phyloP scores from a whole-genome alignment of 1,140 invertebrate species.

The Sycobia sp. region DNA sequence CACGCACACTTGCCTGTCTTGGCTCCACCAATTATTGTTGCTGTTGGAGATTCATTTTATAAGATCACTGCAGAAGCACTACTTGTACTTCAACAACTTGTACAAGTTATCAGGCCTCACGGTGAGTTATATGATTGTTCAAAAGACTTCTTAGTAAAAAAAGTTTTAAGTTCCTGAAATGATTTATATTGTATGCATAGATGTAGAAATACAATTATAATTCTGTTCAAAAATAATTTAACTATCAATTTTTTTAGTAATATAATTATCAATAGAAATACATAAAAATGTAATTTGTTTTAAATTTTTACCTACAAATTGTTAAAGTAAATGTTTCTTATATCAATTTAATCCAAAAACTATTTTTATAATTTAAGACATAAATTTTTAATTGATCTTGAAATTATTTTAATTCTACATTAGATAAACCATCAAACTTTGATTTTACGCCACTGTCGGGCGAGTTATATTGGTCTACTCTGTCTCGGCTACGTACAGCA shows the following conservation, averaged over 20 bases:
- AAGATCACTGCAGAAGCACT: slow-evolving; percentile 97
- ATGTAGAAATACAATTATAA: too few species aligned
- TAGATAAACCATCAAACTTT: slow-evolving; percentile 67
- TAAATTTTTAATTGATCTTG: too few species aligned
- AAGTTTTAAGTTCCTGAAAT: too few species aligned
- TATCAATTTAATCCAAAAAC: too few species aligned
- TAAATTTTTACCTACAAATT: background rate
- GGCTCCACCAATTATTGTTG: slow-evolving; percentile 85
- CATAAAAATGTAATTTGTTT: too few species aligned
- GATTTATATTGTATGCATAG: too few species aligned
- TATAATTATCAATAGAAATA: background rate
- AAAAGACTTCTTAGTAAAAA: background rate
- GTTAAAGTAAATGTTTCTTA: too few species aligned
- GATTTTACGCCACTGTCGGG: slow-evolving; percentile 80
- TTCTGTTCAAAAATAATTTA: background rate
- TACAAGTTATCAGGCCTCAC: slow-evolving; percentile 91
- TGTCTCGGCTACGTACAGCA: slow-evolving; percentile 86
- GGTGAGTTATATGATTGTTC: slow-evolving; percentile 60
- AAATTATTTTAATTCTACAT: slow-evolving; percentile 3
- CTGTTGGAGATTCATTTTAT: slow-evolving; percentile 95
- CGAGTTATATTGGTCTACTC: slow-evolving; percentile 84
- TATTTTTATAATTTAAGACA: too few species aligned
- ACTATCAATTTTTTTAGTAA: background rate
- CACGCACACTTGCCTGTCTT: slow-evolving; percentile 80
- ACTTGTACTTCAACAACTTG: slow-evolving; percentile 89